Evolutionary conservation across 2,888 invertebrate species (phyloP).

Genomic region (Stenodera caucasica): DNA sequence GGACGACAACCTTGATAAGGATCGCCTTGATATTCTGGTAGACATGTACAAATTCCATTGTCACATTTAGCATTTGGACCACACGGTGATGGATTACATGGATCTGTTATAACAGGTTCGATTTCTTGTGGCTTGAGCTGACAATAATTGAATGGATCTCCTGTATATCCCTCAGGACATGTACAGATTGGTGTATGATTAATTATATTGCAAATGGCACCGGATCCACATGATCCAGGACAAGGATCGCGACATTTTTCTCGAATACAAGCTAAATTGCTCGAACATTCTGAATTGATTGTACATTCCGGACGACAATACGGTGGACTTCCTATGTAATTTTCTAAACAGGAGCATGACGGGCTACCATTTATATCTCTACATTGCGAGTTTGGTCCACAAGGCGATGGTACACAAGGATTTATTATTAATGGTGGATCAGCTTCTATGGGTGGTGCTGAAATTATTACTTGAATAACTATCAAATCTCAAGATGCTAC

Average conservation of each 20-base stretch:
- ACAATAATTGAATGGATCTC: conserved; percentile 66
- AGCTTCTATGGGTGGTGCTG: conserved; percentile 43
- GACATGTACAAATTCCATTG: conserved; percentile 71
- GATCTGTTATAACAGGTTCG: conserved; percentile 48
- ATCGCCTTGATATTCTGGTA: conserved; percentile 74
- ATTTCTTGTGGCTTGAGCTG: conserved; percentile 54
- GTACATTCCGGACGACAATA: conserved; percentile 68
- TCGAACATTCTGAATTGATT: conserved; percentile 65
- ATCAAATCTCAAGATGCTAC: background rate
- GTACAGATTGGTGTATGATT: conserved; percentile 72
- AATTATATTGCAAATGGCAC: conserved; percentile 66
- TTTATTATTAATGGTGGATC: conserved; percentile 51
- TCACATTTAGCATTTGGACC: conserved; percentile 74
- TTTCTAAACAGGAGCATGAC: conserved; percentile 63
- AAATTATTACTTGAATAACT: conserved; percentile 19
- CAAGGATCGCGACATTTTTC: conserved; percentile 65
- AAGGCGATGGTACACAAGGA: conserved; percentile 75
- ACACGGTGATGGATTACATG: conserved; percentile 63
- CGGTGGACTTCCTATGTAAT: conserved; percentile 66
- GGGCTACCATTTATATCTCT: conserved; percentile 62
- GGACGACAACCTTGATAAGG: conserved; percentile 78
- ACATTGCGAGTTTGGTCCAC: conserved; percentile 79
- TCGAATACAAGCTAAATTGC: conserved; percentile 61
- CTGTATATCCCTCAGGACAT: conserved; percentile 64
- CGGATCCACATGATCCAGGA: conserved; percentile 66